A percentile compares a stretch with the other conserved stretches of the same genome.
These are phyloP conservation scores for Drosophila setifemur DNA, from an alignment of 1,140 invertebrate species.

Conservation along the genomic window DNA sequence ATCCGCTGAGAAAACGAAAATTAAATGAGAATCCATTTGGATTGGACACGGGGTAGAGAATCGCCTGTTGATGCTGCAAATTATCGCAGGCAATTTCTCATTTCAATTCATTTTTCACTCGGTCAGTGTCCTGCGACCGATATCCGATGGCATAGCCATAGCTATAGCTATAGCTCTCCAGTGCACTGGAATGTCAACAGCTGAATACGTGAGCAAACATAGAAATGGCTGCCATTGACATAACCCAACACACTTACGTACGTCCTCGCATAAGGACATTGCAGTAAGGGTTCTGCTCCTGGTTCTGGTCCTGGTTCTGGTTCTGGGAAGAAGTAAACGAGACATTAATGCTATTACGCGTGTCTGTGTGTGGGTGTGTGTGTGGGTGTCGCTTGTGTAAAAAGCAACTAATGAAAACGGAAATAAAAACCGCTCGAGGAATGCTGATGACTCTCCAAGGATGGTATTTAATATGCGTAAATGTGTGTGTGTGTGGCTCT, in stretches of 20 bases:
- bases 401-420: conserved; percentile 81
- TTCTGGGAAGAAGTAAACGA: conserved; percentile 65
- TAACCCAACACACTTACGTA: conserved; percentile 26
- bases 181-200: conserved; percentile 71
- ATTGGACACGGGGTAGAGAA: conserved; percentile 6
- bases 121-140: conserved; percentile 28
- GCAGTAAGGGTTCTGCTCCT: too few species aligned
- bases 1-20: conserved; percentile 7
- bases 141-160: conserved; percentile 30
- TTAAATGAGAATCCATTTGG: conserved; percentile 26
- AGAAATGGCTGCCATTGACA: conserved; percentile 80
- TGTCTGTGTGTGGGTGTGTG: conserved; percentile 23
- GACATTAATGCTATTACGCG: conserved; percentile 79
- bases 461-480: conserved; percentile 76
- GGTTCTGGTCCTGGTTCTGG: too few species aligned
- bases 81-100: conserved; percentile 69
- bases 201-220: conserved; percentile 79
- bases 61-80: conserved; percentile 78
- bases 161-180: conserved; percentile 52
- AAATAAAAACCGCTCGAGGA: conserved; percentile 79
- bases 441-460: conserved; percentile 82
- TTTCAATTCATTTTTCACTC: conserved; percentile 57
- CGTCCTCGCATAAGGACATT: conserved; percentile 27
- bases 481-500: conserved; percentile 9
- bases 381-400: conserved; percentile 73